Evolutionary conservation across 2,113 vertebrate species (phyloP).

Genomic region (human): DNA sequence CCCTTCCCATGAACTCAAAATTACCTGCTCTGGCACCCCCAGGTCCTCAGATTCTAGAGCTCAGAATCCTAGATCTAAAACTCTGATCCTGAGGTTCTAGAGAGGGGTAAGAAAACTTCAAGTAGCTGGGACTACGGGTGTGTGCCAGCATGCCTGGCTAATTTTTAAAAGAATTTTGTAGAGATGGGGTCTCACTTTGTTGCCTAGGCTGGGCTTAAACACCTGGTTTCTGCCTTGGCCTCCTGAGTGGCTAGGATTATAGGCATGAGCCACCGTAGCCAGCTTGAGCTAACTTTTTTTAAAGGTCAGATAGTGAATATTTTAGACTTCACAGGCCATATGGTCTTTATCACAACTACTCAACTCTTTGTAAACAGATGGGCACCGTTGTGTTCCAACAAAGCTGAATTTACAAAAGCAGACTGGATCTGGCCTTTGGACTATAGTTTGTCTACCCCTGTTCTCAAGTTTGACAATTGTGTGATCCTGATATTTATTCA

Average conservation of each 20-base stretch:
- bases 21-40: background rate
- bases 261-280: no score
- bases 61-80: background rate
- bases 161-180: no score
- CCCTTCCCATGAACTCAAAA: background rate
- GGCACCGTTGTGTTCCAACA: background rate
- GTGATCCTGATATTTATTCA: background rate
- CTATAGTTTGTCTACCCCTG: background rate
- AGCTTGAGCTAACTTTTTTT: background rate
- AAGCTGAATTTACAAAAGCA: constrained; percentile 4
- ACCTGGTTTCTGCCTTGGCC: no score
- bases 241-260: no score
- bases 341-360: background rate
- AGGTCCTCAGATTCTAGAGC: background rate
- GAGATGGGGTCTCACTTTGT: no score
- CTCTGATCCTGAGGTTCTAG: background rate
- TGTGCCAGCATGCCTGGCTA: no score
- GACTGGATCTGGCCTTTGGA: background rate
- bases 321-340: background rate
- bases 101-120: no score
- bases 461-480: background rate
- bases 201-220: no score
- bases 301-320: background rate
- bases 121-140: no score
- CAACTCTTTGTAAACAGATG: background rate